Evolutionary conservation across 1,140 invertebrate species (phyloP), one percentile per base, ranked within the genome.

Genomic region (Bombus turneri): DNA sequence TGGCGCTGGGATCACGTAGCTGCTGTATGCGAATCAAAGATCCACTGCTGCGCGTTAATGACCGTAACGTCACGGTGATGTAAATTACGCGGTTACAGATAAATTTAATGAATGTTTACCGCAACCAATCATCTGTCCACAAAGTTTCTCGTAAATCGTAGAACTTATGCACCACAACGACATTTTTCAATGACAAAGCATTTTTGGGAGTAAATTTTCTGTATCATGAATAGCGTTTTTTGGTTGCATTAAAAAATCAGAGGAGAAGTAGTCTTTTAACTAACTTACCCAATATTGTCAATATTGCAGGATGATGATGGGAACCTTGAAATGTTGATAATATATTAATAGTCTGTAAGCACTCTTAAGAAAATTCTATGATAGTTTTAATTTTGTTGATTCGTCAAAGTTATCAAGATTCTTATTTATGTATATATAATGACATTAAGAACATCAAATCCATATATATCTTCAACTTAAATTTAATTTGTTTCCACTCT

Each of bases 31-130:
- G 39, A 37, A 82, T 75, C 81, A 41, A 75, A 43, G 25, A 62
- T 31, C 37, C 31, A 25, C 18, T 3, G 34, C 12, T 31, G 34
- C 34, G n/a, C n/a, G 59, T 64, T 88, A 80, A 89, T 88, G 86
- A 88, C 59, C 34, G 41, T 62, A 75, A 82, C 43, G n/a, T 66
- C 64, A 9, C 25, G 34, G 13, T 69, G 37, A 81, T 83, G 75
- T 88, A 88, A 88, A 88, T 89, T 59, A 68, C 53, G 59, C 64
- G 66, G 76, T 82, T 53, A 39, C 76, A 66, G 47, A 64, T 77
- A 89, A 86, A 88, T 81, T 57, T 88, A 88, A 89, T 80, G 83
- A 79, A 73, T 76, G 84, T 86, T 89, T 89, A 86, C 62, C 75
- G 28, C 53, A 64, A 37, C 37, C 79, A 47, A 74, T 66, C 69